These are phyloP conservation scores for Drosophila emarginata DNA, from an alignment of 2,888 invertebrate genomes.

Conservation along the genomic window DNA sequence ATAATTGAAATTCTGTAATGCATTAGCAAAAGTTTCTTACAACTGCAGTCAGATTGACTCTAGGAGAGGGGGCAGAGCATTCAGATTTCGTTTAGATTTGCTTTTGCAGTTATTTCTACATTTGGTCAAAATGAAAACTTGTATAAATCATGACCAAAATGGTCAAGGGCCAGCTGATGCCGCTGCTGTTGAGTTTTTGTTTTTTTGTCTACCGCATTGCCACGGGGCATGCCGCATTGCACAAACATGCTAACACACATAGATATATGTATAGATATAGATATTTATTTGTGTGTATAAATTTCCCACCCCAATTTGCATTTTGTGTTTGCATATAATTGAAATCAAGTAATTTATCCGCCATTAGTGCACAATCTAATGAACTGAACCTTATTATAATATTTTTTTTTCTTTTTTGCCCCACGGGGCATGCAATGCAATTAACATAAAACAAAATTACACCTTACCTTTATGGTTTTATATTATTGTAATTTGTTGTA, in stretches of 20 bases:
- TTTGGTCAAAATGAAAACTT: constrained; percentile 63
- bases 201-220: constrained; percentile 31
- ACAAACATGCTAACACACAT: background rate
- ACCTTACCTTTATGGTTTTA: constrained; percentile 16
- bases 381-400: constrained; percentile 17
- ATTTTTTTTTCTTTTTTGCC: background rate
- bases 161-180: constrained; percentile 44
- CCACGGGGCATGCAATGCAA: constrained; percentile 43
- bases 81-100: background rate
- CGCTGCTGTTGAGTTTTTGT: constrained; percentile 29
- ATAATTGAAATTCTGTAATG: constrained; percentile 62
- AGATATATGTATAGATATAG: background rate
- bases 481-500: constrained; percentile 31
- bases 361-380: constrained; percentile 56
- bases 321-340: constrained; percentile 36
- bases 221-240: constrained; percentile 14
- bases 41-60: background rate
- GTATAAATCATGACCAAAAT: constrained; percentile 56
- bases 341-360: constrained; percentile 67
- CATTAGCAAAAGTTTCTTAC: background rate
- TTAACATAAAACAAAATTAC: constrained; percentile 61
- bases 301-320: background rate
- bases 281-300: background rate
- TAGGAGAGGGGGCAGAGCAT: background rate
- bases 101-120: constrained; percentile 28